A percentile compares a stretch with the other conserved stretches of the same genome.
Conservation (phyloP, 2,797 vertebrate species). For the Mionectes olivaceus region DNA sequence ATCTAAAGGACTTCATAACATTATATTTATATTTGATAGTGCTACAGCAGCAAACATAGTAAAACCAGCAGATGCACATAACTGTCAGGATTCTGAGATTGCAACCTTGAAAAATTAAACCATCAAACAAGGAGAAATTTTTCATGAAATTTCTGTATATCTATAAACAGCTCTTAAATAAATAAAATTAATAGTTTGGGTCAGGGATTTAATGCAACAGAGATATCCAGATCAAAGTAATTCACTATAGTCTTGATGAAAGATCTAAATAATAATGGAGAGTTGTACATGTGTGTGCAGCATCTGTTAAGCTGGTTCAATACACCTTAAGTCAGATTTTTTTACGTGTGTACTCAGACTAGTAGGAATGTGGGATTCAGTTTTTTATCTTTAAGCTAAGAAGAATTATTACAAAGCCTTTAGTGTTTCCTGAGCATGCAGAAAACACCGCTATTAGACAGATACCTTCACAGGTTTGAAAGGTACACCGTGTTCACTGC, state of each 20-base stretch:
- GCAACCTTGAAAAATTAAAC: not conserved
- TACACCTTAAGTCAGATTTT: not conserved
- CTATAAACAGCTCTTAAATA: not conserved
- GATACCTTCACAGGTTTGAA: not conserved
- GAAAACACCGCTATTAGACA: not conserved
- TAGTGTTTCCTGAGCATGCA: not conserved
- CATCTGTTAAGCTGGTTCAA: not conserved
- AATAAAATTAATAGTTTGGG: not conserved
- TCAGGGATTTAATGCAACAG: not conserved
- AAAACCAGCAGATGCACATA: not conserved
- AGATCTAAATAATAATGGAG: not conserved
- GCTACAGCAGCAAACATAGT: not conserved
- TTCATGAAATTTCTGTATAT: not conserved
- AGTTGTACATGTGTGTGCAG: accelerated
- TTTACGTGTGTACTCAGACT: not conserved
- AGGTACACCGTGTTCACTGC: accelerated
- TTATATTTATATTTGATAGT: not conserved
- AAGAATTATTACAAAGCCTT: not conserved
- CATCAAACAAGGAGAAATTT: not conserved
- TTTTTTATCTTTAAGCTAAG: not conserved
- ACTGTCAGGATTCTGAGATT: not conserved
- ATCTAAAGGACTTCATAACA: not conserved
- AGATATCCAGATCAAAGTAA: not conserved
- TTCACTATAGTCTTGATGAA: not conserved
- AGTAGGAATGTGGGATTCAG: not conserved